A percentile compares a stretch with the other conserved stretches of the same genome.
These are phyloP conservation scores for Spatula clypeata DNA, from an alignment of 2,797 vertebrate species.

Conservation along the genomic window DNA sequence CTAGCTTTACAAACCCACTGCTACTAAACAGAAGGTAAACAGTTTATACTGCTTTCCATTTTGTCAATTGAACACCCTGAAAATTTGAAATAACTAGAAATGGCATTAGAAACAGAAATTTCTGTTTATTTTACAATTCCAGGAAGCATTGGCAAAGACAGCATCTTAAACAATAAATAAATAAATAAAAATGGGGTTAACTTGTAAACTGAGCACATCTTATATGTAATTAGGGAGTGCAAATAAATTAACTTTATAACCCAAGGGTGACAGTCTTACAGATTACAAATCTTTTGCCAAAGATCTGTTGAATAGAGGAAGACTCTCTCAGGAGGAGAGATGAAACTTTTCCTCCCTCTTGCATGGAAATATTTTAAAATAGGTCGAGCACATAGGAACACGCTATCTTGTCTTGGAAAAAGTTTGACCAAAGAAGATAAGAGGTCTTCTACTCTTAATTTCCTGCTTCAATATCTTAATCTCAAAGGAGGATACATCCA, in stretches of 20 bases:
- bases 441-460: neutral
- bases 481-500: neutral
- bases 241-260: conserved; percentile 63
- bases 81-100: neutral
- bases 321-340: neutral
- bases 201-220: conserved; percentile 32
- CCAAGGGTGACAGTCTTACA: conserved; percentile 16
- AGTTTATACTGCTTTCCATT: neutral
- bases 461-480: neutral
- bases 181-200: neutral
- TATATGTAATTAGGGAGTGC: neutral
- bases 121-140: neutral
- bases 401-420: neutral
- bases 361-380: conserved; percentile 10
- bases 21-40: neutral
- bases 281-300: neutral
- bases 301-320: neutral
- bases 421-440: neutral
- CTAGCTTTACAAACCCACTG: neutral
- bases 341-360: neutral
- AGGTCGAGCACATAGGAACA: neutral
- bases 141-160: neutral
- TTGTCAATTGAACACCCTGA: neutral
- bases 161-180: neutral
- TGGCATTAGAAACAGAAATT: neutral